These are phyloP conservation scores for Aphidius ervi DNA, from an alignment of 1,140 invertebrate genomes.

Conservation along the genomic window DNA sequence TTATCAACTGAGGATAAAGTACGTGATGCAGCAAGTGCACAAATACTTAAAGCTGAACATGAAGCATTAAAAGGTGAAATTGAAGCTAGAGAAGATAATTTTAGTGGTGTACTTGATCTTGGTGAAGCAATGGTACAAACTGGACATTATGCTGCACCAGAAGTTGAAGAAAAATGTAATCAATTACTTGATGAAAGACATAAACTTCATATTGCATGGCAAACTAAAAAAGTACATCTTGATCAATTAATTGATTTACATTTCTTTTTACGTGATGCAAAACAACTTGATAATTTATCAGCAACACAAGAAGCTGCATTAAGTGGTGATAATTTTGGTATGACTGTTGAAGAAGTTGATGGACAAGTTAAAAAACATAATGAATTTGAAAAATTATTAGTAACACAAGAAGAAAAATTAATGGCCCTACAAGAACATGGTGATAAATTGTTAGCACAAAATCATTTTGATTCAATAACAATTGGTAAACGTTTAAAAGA, in stretches of 20 bases:
- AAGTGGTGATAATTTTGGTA: conserved; percentile 57
- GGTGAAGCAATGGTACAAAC: conserved; percentile 82
- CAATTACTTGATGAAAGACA: conserved; percentile 75
- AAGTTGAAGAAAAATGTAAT: conserved; percentile 75
- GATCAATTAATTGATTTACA: conserved; percentile 94
- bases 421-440: conserved; percentile 80
- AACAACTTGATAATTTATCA: conserved; percentile 86
- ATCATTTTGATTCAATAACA: conserved; percentile 89
- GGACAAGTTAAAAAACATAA: conserved; percentile 86
- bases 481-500: conserved; percentile 72
- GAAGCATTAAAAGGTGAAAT: conserved; percentile 91
- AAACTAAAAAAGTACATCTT: conserved; percentile 82
- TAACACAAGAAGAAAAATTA: conserved; percentile 85
- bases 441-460: conserved; percentile 81
- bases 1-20: conserved; percentile 81
- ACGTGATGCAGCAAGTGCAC: conserved; percentile 80
- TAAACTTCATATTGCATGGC: conserved; percentile 79
- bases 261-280: conserved; percentile 91
- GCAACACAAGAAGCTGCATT: conserved; percentile 80
- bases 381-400: conserved; percentile 82
- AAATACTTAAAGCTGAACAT: conserved; percentile 84
- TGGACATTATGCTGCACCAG: conserved; percentile 77
- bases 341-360: conserved; percentile 82
- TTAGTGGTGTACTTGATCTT: conserved; percentile 71
- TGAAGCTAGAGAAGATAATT: conserved; percentile 86